These are phyloP conservation scores for Leucozona laternaria DNA, from an alignment of 2,888 invertebrate genomes.

Conservation along the genomic window DNA sequence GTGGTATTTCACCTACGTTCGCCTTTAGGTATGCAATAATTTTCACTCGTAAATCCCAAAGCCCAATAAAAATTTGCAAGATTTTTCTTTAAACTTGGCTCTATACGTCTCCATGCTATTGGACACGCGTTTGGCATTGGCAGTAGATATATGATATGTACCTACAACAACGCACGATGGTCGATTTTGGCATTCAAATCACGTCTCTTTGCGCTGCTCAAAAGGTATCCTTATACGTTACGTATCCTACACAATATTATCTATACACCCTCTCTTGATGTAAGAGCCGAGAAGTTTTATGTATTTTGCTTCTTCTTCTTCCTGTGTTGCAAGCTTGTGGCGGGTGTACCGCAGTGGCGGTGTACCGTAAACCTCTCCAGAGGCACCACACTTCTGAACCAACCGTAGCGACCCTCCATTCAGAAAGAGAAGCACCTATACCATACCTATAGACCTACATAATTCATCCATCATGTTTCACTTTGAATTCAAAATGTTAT, in stretches of 20 bases:
- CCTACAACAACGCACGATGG: too few relatives aligned
- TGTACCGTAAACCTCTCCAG: conserved; percentile 36
- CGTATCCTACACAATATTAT: conserved; percentile 19
- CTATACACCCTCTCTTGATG: conserved; percentile 39
- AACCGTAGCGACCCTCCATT: rapidly evolving
- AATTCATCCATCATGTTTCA: conserved; percentile 71
- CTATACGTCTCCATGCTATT: neutral
- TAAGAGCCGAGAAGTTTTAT: conserved; percentile 57
- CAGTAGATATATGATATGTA: conserved; percentile 20
- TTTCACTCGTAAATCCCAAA: conserved; percentile 68
- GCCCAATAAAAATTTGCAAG: conserved; percentile 67
- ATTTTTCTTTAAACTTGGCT: conserved; percentile 33
- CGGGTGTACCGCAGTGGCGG: conserved; percentile 22
- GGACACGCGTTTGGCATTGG: conserved; percentile 47
- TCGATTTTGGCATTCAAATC: conserved; percentile 62
- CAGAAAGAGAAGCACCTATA: neutral
- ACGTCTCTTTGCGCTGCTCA: conserved; percentile 60
- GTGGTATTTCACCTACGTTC: conserved; percentile 1
- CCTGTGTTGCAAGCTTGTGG: neutral
- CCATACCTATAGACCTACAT: conserved; percentile 39
- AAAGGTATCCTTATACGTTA: conserved; percentile 53
- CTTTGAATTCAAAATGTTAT: conserved; percentile 54
- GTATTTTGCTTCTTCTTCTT: conserved; percentile 26
- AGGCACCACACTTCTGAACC: conserved; percentile 15
- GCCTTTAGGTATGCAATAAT: conserved; percentile 68